These are phyloP conservation scores for Eptesicus fuscus DNA, from an alignment of 2,113 vertebrate genomes.

Conservation along the genomic window DNA sequence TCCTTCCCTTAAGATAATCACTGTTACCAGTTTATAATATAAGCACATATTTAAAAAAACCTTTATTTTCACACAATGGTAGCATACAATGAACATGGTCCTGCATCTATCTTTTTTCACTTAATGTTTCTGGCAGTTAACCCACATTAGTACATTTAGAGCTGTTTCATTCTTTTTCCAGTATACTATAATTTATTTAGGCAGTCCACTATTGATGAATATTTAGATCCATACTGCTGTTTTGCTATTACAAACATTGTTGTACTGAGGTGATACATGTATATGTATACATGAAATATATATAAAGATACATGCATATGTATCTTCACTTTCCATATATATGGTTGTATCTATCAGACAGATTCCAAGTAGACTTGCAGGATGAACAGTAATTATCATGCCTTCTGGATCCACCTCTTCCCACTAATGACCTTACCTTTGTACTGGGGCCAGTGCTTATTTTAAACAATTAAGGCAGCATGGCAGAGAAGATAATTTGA, in stretches of 20 bases:
- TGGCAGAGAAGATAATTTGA: not conserved
- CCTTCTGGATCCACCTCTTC: not conserved
- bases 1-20: not conserved
- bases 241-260: not conserved
- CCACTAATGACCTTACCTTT: not conserved
- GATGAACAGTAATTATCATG: not conserved
- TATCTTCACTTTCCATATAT: not conserved
- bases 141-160: not conserved
- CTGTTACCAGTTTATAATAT: not conserved
- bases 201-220: not conserved
- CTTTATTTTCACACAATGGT: not conserved
- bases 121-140: not conserved
- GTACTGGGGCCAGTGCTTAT: not conserved
- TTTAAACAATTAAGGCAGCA: constrained; percentile 23
- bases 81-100: not conserved
- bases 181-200: not conserved
- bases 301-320: too few species aligned
- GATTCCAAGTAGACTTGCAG: not conserved
- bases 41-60: not conserved
- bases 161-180: not conserved
- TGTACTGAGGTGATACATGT: not conserved
- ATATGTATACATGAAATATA: too few species aligned
- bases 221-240: not conserved
- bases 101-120: not conserved
- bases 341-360: not conserved